Conservation (phyloP, 2,888 invertebrate genomes). For the Hyles lineata region DNA sequence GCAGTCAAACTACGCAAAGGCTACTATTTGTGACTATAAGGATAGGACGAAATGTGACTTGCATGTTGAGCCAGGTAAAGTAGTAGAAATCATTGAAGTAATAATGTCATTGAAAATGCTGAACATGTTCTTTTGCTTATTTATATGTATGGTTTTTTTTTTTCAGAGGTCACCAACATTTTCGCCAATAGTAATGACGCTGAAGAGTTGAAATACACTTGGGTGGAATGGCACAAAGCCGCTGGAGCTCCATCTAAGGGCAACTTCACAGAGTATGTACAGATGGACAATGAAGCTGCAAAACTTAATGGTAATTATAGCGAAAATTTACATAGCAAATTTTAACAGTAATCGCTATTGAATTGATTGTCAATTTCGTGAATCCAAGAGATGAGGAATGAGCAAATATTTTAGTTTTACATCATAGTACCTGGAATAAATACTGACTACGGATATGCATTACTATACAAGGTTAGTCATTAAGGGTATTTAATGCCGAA, state of each 20-base stretch:
- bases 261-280: constrained; percentile 87
- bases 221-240: constrained; percentile 92
- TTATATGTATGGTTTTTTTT: too few relatives aligned
- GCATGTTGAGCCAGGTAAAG: constrained; percentile 88
- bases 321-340: too few relatives aligned
- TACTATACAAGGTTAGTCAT: too few relatives aligned
- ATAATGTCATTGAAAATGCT: background rate
- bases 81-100: background rate
- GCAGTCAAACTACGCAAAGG: constrained; percentile 90
- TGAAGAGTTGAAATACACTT: constrained; percentile 90
- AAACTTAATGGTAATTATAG: constrained; percentile 85
- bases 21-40: constrained; percentile 90
- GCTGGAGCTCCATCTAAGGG: constrained; percentile 87
- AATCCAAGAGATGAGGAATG: too few relatives aligned
- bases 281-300: constrained; percentile 89
- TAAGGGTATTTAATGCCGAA: too few relatives aligned
- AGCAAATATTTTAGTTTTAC: too few relatives aligned
- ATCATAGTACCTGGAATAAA: too few relatives aligned
- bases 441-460: too few relatives aligned
- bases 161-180: constrained; percentile 88
- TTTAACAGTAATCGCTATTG: too few relatives aligned
- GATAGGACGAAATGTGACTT: constrained; percentile 88
- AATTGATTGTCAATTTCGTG: too few relatives aligned
- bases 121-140: too few relatives aligned
- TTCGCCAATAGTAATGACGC: constrained; percentile 89